Base-by-base conservation (phyloP, 30 jellyfish, hydroid and myxozoan genomes). In the Turritopsis dohrnii region DNA sequence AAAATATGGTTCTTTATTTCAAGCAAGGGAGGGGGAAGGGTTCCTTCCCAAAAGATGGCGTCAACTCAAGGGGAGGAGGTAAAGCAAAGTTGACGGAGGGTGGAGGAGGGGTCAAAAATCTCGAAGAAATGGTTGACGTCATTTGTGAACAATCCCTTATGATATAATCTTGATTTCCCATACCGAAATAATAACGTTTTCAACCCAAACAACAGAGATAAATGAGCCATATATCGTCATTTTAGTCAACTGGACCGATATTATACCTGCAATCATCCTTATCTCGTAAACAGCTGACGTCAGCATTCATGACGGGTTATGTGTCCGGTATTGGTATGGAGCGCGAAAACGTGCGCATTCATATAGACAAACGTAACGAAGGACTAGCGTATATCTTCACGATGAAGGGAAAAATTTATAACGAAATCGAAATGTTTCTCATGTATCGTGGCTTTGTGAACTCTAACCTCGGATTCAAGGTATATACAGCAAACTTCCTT, bases 301-400 rank as follows among this genome's bases (percentile, higher is more conserved):
- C 31, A 16, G 8, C 30, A 69, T n/a, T 1, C 9, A 27, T 69
- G 30, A 69, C 9, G 19, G 77, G 31, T 19, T 69, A 69, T 27
- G 77, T 69, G 28, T 69, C 77, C 19, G 77, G 31, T n/a, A 69
- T 69, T 18, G 87, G 87, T 18, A 80, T 80, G 87, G 81, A 65
- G 76, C 54, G 23, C 8, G 71, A 65, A 53, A 26, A 65, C 31
- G 54, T 28, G 29, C 75, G 21, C 52, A 69, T 80, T 54, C 29
- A 18, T 23, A 80, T 80, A 18, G 87, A 80, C 31, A 21, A 53
- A 23, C 22, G 29, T 21, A 29, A 28, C 17, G 87, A 80, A 3
- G 79, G 79, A 1, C 29, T 80, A 31, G 24, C 53, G 18, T 80
- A 80, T 52, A 18, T 28, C 25, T 80, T 80, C n/a, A 53, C 80